Evolutionary conservation across 2,797 vertebrate species (phyloP).

Genomic region (Emydoidea blandingii): DNA sequence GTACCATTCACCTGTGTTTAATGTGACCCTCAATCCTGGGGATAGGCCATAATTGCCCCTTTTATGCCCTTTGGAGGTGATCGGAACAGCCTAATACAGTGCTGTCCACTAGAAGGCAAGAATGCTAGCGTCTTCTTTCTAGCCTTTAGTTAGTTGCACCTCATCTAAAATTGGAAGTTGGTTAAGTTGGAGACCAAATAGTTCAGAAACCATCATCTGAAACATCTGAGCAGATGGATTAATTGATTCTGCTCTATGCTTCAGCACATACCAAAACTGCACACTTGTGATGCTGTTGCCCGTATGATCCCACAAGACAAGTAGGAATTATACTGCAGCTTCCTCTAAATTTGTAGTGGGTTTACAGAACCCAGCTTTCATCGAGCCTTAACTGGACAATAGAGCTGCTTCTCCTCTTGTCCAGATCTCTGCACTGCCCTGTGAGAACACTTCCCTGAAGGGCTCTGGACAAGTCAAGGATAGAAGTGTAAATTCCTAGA

Average conservation of each 20-base stretch:
- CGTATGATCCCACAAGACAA: not conserved
- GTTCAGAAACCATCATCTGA: not conserved
- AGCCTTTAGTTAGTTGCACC: not conserved
- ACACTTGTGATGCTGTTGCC: not conserved
- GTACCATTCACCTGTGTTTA: not conserved
- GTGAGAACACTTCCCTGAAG: not conserved
- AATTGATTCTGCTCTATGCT: constrained; percentile 5
- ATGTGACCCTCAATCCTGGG: not conserved
- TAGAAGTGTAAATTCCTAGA: not conserved
- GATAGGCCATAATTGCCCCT: not conserved
- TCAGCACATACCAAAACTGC: fast-evolving
- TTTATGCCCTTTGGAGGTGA: not conserved
- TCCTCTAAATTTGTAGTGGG: not conserved
- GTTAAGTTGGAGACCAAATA: not conserved
- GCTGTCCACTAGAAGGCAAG: not conserved
- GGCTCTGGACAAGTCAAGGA: constrained; percentile 28
- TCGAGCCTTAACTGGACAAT: not conserved
- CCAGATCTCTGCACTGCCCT: fast-evolving
- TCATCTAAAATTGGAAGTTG: not conserved
- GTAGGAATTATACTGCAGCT: not conserved
- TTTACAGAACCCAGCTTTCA: not conserved
- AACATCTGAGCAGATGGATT: not conserved
- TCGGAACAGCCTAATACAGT: not conserved
- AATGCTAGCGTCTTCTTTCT: not conserved
- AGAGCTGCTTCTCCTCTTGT: not conserved